phyloP scores from a whole-genome alignment of 2,113 vertebrate species.

The Loxodonta africana region DNA sequence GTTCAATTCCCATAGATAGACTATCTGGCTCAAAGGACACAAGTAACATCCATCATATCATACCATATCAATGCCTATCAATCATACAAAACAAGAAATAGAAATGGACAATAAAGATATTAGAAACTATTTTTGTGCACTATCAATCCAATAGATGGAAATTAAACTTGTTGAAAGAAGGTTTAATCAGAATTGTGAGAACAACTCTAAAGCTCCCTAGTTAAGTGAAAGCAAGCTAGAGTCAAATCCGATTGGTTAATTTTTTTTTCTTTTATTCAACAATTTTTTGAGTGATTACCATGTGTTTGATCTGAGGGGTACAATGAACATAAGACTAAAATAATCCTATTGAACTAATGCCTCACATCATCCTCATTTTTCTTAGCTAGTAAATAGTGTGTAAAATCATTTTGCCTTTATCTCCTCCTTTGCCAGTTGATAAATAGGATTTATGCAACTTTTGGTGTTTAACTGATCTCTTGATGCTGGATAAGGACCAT shows the following conservation, averaged over 20 bases:
- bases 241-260: neutral
- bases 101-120: constrained; percentile 44
- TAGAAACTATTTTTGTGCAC: constrained; percentile 27
- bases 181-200: constrained; percentile 67
- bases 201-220: constrained; percentile 6
- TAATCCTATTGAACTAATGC: neutral
- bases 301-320: neutral
- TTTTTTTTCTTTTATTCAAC: neutral
- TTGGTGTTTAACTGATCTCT: constrained; percentile 63
- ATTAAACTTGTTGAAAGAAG: constrained; percentile 41
- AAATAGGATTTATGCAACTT: constrained; percentile 55
- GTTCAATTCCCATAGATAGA: neutral
- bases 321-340: neutral
- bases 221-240: constrained; percentile 50
- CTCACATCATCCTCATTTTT: neutral
- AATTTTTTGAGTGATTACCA: neutral
- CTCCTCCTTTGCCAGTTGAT: constrained; percentile 8
- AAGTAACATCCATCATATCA: neutral
- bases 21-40: constrained; percentile 9
- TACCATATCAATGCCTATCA: neutral
- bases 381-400: constrained; percentile 20
- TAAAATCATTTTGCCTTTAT: constrained; percentile 15
- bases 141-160: constrained; percentile 35
- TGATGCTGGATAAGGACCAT: constrained; percentile 29
- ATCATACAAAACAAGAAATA: neutral